Conservation (phyloP, 2,113 vertebrate species). For the Scortum barcoo region DNA sequence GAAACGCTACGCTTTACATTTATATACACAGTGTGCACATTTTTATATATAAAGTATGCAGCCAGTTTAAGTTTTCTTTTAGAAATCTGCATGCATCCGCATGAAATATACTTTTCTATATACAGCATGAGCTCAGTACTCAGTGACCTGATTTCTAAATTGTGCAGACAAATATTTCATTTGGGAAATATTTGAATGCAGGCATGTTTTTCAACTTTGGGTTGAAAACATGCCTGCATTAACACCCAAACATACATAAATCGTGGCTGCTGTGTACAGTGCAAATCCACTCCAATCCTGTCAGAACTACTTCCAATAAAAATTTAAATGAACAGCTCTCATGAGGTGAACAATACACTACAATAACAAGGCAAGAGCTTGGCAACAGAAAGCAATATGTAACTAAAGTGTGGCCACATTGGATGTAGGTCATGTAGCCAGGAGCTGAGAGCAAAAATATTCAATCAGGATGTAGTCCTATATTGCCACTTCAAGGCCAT, state of each 20-base stretch:
- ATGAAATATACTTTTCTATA: not conserved
- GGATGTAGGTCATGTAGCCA: constrained; percentile 38
- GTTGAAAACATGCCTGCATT: not conserved
- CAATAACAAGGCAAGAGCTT: constrained; percentile 27
- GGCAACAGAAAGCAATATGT: constrained; percentile 33
- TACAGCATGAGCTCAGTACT: not conserved
- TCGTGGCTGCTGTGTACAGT: not conserved
- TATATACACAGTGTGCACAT: not conserved
- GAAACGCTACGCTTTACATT: too few species aligned
- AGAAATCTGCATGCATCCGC: not conserved
- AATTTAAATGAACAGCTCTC: not conserved
- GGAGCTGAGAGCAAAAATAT: constrained; percentile 24
- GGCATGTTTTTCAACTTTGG: too few species aligned
- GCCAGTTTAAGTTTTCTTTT: not conserved
- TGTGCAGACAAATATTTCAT: constrained; percentile 4
- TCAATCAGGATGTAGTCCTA: constrained; percentile 1
- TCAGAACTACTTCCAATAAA: not conserved
- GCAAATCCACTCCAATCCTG: not conserved
- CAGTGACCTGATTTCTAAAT: not conserved
- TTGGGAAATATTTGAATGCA: too few species aligned
- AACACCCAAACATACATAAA: constrained; percentile 17
- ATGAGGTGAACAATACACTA: constrained; percentile 11
- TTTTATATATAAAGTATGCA: not conserved
- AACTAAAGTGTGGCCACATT: not conserved
- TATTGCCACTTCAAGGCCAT: not conserved